These are phyloP conservation scores for Agraylea sexmaculata DNA, from an alignment of 1,140 invertebrate species.

Conservation along the genomic window DNA sequence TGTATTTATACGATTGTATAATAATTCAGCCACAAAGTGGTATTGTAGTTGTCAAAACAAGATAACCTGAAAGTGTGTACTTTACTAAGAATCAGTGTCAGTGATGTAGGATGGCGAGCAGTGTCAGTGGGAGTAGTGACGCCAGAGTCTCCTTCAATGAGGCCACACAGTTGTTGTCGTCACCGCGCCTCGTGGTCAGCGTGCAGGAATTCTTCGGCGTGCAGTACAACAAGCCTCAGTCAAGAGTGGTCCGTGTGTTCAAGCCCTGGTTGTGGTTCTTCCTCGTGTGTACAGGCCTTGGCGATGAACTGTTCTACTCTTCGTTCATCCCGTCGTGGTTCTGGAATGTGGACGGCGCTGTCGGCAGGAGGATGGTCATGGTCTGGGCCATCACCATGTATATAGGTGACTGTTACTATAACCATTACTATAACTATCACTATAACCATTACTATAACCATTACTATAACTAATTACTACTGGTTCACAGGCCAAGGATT, in stretches of 20 bases:
- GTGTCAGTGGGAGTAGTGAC: no score
- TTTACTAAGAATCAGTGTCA: no score
- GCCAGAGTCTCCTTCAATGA: no score
- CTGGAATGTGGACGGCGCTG: constrained; percentile 81
- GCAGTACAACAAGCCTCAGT: constrained; percentile 22
- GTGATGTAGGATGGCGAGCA: no score
- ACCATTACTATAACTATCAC: constrained; percentile 4
- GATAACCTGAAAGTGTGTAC: no score
- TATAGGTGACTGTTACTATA: constrained; percentile 44
- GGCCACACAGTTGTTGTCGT: no score
- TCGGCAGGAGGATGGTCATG: constrained; percentile 64
- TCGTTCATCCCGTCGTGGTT: constrained; percentile 83
- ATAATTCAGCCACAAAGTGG: no score
- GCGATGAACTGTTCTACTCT: constrained; percentile 82
- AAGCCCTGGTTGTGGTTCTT: constrained; percentile 81
- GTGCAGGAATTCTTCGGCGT: constrained; percentile 64
- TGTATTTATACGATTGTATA: no score
- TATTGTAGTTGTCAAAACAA: no score
- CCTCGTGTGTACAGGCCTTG: constrained; percentile 67
- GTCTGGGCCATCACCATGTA: constrained; percentile 82
- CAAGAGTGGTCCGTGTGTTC: constrained; percentile 24
- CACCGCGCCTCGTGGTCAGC: constrained; percentile 53
- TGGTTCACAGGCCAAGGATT: constrained; percentile 64
- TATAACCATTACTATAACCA: constrained; percentile 26
- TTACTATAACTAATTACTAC: constrained; percentile 22